Evolutionary conservation across 2,113 vertebrate genomes (phyloP).

Genomic region (Bufo bufo): DNA sequence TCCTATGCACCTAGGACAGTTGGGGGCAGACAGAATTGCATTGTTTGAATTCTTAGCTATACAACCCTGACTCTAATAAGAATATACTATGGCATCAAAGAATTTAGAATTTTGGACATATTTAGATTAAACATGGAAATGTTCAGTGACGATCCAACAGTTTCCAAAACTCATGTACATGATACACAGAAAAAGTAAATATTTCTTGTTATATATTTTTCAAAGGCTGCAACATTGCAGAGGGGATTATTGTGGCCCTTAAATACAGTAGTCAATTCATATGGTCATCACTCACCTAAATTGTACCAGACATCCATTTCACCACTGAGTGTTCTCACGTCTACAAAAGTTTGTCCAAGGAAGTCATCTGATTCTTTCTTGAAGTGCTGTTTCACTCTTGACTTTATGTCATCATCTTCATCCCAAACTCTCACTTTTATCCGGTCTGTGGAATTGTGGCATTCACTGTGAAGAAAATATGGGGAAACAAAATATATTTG

Average conservation of each 20-base stretch:
- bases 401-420: conserved; percentile 98
- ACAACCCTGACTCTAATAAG: no score
- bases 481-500: neutral
- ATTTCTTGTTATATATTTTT: neutral
- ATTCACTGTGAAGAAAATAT: conserved; percentile 80
- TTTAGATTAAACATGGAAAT: no score
- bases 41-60: no score
- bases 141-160: no score
- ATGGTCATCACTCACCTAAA: conserved; percentile 77
- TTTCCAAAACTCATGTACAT: no score
- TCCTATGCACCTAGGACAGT: no score
- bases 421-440: conserved; percentile 99
- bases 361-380: conserved; percentile 98
- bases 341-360: conserved; percentile 95
- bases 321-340: conserved; percentile 94
- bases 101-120: no score
- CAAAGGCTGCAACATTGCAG: neutral
- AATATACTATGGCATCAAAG: no score
- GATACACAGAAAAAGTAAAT: neutral
- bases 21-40: no score
- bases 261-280: no score
- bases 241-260: no score
- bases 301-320: conserved; percentile 99
- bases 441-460: conserved; percentile 96
- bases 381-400: conserved; percentile 96